Percentiles rank a stretch among this genome's conserved stretches.
Conservation (phyloP, 2,113 vertebrate species). For the Oryzias curvinotus region DNA sequence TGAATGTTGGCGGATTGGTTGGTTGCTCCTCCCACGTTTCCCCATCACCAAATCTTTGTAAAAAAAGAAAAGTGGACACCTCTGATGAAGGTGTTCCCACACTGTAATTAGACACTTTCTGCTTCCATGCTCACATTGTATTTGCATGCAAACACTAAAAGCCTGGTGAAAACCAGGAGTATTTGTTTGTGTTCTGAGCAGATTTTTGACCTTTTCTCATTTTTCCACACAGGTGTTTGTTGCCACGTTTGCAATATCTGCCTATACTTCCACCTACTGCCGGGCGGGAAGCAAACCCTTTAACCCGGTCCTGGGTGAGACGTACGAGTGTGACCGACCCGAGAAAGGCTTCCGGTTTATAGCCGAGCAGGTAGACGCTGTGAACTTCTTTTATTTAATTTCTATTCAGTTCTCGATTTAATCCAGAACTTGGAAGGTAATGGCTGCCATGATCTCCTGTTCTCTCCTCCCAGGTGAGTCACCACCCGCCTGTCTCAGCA, state of each 20-base stretch:
- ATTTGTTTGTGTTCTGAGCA: neutral
- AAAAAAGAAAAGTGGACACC: too few species aligned
- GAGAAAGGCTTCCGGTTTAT: slow-evolving; percentile 92
- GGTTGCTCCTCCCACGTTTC: too few species aligned
- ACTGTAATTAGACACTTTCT: too few species aligned
- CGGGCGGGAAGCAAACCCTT: slow-evolving; percentile 96
- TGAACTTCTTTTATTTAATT: neutral
- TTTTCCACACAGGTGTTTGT: slow-evolving; percentile 84
- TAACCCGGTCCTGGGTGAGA: slow-evolving; percentile 96
- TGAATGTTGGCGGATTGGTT: too few species aligned
- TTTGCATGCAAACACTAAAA: neutral
- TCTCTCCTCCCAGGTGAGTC: slow-evolving; percentile 85
- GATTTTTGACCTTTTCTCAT: neutral
- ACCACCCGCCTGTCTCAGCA: slow-evolving; percentile 97
- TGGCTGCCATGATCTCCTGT: neutral
- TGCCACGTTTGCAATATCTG: slow-evolving; percentile 92
- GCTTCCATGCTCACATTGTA: too few species aligned
- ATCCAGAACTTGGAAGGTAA: slow-evolving; percentile 2
- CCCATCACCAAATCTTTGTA: too few species aligned
- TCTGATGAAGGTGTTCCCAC: too few species aligned
- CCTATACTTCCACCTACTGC: slow-evolving; percentile 88
- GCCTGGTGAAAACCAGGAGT: neutral
- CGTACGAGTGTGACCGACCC: slow-evolving; percentile 89
- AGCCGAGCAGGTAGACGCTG: slow-evolving; percentile 87
- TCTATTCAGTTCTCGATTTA: too few species aligned